Evolutionary conservation across 2,888 invertebrate species (phyloP).

Genomic region (Xylophagus ater): DNA sequence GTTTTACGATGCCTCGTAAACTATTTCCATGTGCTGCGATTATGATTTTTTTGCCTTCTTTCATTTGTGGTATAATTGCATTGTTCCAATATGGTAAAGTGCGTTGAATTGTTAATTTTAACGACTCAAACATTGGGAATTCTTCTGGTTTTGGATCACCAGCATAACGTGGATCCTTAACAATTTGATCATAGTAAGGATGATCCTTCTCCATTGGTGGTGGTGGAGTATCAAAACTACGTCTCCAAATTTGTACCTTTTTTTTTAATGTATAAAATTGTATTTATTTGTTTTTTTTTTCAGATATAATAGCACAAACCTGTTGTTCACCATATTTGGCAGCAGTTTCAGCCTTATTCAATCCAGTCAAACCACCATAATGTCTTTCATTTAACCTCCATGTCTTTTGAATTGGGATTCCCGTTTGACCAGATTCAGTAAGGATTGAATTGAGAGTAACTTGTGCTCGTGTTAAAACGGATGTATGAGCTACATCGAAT

Average conservation of each 20-base stretch:
- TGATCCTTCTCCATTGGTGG: conserved; percentile 73
- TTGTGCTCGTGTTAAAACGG: conserved; percentile 69
- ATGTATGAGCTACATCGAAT: conserved; percentile 75
- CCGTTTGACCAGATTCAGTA: conserved; percentile 54
- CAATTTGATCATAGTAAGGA: conserved; percentile 64
- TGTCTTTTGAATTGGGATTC: conserved; percentile 58
- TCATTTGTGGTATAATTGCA: conserved; percentile 60
- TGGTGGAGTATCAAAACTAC: conserved; percentile 76
- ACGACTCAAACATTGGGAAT: conserved; percentile 76
- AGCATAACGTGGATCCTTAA: conserved; percentile 66
- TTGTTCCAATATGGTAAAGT: conserved; percentile 86
- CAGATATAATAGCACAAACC: conserved; percentile 34
- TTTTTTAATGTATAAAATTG: conserved; percentile 4
- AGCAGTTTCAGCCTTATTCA: conserved; percentile 80
- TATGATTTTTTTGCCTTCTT: conserved; percentile 68
- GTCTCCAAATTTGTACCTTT: conserved; percentile 75
- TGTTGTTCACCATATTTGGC: conserved; percentile 79
- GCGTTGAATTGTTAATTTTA: conserved; percentile 71
- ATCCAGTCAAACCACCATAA: conserved; percentile 78
- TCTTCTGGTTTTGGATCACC: conserved; percentile 61
- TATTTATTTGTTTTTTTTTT: background rate
- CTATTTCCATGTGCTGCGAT: conserved; percentile 86
- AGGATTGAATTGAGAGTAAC: conserved; percentile 61
- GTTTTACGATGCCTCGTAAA: conserved; percentile 77
- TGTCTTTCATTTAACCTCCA: conserved; percentile 85